phyloP scores from a whole-genome alignment of 2,113 vertebrate genomes.

The Eidolon helvum region DNA sequence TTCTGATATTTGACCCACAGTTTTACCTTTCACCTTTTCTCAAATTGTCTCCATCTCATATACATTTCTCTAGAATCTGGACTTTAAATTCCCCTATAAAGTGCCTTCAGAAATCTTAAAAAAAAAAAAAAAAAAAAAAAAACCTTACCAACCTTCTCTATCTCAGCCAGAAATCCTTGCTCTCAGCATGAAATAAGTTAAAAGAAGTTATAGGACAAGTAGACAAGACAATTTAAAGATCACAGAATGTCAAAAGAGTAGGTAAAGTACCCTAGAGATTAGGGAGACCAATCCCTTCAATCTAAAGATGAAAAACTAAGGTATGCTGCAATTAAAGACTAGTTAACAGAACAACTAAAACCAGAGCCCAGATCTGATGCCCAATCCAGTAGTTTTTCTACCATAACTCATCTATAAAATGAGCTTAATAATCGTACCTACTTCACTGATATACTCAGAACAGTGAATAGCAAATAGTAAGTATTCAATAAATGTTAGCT shows the following conservation, averaged over 20 bases:
- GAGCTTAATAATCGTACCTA: background rate
- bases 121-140: background rate
- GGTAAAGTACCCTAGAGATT: background rate
- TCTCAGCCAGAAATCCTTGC: background rate
- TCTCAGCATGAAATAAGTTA: background rate
- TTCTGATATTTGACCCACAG: background rate
- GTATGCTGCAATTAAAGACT: background rate
- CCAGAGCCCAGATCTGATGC: background rate
- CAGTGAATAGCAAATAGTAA: background rate
- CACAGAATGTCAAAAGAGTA: background rate
- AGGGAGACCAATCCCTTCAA: background rate
- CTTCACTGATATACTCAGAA: conserved; percentile 4
- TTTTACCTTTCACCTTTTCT: conserved; percentile 23
- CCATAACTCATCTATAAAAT: background rate
- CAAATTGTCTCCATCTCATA: conserved; percentile 5
- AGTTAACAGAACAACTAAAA: background rate
- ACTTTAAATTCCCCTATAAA: conserved; percentile 44
- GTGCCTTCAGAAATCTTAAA: background rate
- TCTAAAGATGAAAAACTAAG: conserved; percentile 27
- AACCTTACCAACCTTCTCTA: background rate
- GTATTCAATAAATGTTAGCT: background rate
- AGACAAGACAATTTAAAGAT: conserved; percentile 19
- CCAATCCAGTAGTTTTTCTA: background rate
- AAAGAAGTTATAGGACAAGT: background rate
- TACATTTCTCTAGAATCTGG: conserved; percentile 2